These are phyloP conservation scores for Drosophila kuntzei DNA, from an alignment of 2,888 invertebrate genomes.

Conservation along the genomic window DNA sequence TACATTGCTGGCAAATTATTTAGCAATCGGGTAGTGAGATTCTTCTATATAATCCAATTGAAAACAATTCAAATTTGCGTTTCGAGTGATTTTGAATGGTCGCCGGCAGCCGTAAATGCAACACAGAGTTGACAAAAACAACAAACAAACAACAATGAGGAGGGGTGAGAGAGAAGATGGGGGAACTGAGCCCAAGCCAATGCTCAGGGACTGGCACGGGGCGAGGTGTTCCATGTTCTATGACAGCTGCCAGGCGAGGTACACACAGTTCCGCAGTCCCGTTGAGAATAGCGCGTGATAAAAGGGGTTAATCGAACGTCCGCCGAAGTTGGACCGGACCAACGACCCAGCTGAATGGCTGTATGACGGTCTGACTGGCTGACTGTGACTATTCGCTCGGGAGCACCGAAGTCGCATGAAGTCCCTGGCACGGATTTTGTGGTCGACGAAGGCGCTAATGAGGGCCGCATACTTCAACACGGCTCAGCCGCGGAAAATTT, in stretches of 20 bases:
- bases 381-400: conserved; percentile 51
- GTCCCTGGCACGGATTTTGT: conserved; percentile 46
- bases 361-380: neutral
- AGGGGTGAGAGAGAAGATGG: neutral
- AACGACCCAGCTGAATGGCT: conserved; percentile 8
- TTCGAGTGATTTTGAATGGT: conserved; percentile 43
- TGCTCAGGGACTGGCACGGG: conserved; percentile 6
- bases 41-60: conserved; percentile 72
- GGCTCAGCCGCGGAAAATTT: conserved; percentile 23
- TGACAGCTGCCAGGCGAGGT: conserved; percentile 62
- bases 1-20: conserved; percentile 48
- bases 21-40: conserved; percentile 48
- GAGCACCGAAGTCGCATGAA: conserved; percentile 34
- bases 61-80: conserved; percentile 70
- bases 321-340: conserved; percentile 31
- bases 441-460: conserved; percentile 53
- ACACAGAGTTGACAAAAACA: conserved; percentile 39
- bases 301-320: conserved; percentile 77
- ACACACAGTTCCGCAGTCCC: conserved; percentile 36
- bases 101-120: conserved; percentile 1
- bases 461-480: conserved; percentile 25
- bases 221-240: conserved; percentile 40
- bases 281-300: conserved; percentile 76
- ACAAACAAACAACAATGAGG: conserved; percentile 16
- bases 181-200: neutral